These are phyloP conservation scores for Eupeodes latifasciatus DNA, from an alignment of 2,888 invertebrate genomes.

Conservation along the genomic window DNA sequence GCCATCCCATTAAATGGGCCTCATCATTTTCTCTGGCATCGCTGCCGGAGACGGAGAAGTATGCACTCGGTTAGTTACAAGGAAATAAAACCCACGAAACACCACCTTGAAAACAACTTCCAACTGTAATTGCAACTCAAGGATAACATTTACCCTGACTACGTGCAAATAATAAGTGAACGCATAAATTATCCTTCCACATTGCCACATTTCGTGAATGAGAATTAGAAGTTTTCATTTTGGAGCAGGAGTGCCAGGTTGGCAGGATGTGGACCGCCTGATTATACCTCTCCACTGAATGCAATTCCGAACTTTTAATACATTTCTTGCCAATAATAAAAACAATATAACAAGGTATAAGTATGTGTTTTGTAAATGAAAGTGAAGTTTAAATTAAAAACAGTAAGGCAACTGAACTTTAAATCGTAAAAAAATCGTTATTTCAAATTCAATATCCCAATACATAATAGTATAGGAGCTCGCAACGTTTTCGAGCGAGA, in stretches of 20 bases:
- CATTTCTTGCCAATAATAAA: conserved; percentile 11
- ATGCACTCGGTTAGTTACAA: conserved; percentile 10
- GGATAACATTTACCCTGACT: conserved; percentile 64
- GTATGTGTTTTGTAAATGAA: neutral
- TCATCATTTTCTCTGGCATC: conserved; percentile 26
- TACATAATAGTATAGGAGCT: no score
- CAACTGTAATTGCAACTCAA: conserved; percentile 54
- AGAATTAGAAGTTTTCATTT: conserved; percentile 65
- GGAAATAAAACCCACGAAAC: conserved; percentile 39
- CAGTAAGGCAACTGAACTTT: no score
- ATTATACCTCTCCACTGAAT: conserved; percentile 28
- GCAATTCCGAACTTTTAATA: conserved; percentile 58
- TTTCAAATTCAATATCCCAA: no score
- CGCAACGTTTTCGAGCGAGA: no score
- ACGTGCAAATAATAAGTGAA: conserved; percentile 67
- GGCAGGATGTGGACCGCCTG: conserved; percentile 39
- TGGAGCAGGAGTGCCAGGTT: conserved; percentile 38
- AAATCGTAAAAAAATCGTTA: no score
- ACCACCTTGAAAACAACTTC: conserved; percentile 34
- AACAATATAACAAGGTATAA: neutral
- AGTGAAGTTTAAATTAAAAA: neutral
- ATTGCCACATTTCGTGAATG: conserved; percentile 61
- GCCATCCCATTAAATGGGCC: conserved; percentile 35
- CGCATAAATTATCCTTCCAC: conserved; percentile 62
- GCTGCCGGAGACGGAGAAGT: neutral